Conservation (phyloP, 2,113 vertebrate genomes). For the Prionailurus bengalensis region DNA sequence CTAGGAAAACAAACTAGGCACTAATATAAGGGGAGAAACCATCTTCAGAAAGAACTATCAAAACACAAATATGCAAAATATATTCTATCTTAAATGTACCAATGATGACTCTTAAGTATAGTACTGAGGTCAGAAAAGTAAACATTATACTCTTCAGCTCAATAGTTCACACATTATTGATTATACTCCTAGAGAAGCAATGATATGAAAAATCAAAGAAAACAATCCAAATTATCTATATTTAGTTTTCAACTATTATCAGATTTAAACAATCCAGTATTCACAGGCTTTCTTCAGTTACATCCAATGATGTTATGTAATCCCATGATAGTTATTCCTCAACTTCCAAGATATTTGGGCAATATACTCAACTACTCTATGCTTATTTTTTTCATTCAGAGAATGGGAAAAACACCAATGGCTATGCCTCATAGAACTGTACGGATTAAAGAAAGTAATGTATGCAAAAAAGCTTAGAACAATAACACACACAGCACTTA, state of each 20-base stretch:
- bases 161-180: not conserved
- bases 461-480: not conserved
- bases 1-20: constrained; percentile 25
- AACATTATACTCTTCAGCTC: not conserved
- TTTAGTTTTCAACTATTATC: not conserved
- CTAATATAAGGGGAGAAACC: not conserved
- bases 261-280: not conserved
- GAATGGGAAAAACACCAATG: not conserved
- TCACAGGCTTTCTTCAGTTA: not conserved
- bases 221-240: not conserved
- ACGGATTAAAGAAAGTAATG: not conserved
- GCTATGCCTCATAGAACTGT: not conserved
- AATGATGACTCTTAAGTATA: not conserved
- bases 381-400: not conserved
- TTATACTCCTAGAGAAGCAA: not conserved
- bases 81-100: not conserved
- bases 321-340: not conserved
- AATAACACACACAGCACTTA: not conserved
- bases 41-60: constrained; percentile 19
- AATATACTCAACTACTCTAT: not conserved
- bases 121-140: not conserved
- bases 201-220: not conserved
- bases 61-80: not conserved
- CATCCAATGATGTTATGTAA: not conserved
- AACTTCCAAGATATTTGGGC: not conserved